Evolutionary conservation across 2,113 vertebrate species (phyloP).

Genomic region (Irena cyanogastra): DNA sequence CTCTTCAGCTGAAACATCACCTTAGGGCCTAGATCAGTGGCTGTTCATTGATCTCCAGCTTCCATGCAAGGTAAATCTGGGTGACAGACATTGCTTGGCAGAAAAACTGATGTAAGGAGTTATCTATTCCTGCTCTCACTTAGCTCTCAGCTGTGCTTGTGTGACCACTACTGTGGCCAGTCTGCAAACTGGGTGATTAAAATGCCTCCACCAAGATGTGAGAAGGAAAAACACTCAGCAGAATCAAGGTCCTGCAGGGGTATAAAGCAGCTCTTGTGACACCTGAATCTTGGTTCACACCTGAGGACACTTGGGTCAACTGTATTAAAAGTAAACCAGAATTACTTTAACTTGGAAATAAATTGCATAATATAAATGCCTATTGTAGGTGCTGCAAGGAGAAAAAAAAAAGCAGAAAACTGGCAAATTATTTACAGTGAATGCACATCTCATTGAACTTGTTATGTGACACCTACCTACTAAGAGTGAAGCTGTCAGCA

Average conservation of each 20-base stretch:
- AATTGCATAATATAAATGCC: not conserved
- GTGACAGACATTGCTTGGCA: not conserved
- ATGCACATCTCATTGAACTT: not conserved
- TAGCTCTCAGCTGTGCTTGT: not conserved
- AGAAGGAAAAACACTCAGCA: not conserved
- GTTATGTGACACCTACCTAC: conserved; percentile 78
- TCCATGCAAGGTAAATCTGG: not conserved
- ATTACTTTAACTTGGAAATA: not conserved
- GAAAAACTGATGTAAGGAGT: not conserved
- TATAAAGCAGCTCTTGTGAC: not conserved
- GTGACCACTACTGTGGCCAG: not conserved
- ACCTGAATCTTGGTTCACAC: not conserved
- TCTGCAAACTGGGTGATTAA: not conserved
- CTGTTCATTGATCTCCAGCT: not conserved
- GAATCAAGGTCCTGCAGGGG: not conserved
- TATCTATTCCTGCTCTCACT: not conserved
- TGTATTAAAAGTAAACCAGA: not conserved
- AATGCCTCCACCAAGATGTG: not conserved
- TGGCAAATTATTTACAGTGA: not conserved
- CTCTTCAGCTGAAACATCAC: not conserved
- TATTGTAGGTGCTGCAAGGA: not conserved
- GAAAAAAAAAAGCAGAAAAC: not conserved
- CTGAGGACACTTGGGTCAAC: not conserved
- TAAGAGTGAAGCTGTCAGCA: conserved; percentile 91
- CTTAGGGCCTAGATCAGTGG: not conserved